Evolutionary conservation across 2,797 vertebrate genomes (phyloP).

Genomic region (Paratrypauchen microcephalus): DNA sequence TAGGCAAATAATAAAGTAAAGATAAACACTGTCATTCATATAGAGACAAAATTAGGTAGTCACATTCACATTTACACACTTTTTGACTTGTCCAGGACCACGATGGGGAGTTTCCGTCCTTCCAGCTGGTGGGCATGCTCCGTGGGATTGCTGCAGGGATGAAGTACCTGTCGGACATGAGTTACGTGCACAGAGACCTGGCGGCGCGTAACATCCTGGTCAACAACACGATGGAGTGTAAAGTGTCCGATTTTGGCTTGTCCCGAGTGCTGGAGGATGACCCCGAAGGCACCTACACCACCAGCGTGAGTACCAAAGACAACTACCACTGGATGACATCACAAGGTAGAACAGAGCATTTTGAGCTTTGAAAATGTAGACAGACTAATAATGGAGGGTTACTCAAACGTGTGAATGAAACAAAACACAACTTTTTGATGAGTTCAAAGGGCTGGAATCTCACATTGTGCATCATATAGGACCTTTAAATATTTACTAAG

Average conservation of each 20-base stretch:
- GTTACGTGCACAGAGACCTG: conserved; percentile 94
- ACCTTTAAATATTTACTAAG: neutral
- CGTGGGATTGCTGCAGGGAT: conserved; percentile 91
- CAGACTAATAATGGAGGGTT: too few species aligned
- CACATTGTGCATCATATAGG: too few species aligned
- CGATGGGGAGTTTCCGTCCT: conserved; percentile 87
- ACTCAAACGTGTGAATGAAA: too few species aligned
- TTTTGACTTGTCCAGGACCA: conserved; percentile 74
- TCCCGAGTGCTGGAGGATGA: conserved; percentile 94
- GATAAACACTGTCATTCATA: too few species aligned
- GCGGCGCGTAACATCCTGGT: conserved; percentile 96
- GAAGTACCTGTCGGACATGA: conserved; percentile 98
- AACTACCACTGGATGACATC: too few species aligned
- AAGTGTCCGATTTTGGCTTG: conserved; percentile 95
- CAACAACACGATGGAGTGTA: conserved; percentile 92
- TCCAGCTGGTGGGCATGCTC: conserved; percentile 94
- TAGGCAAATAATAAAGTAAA: too few species aligned
- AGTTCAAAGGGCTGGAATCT: too few species aligned
- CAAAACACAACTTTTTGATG: too few species aligned
- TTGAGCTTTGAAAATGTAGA: too few species aligned
- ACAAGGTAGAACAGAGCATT: too few species aligned
- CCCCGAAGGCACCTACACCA: conserved; percentile 95
- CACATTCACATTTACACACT: neutral
- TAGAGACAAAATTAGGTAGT: neutral
- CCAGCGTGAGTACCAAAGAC: conserved; percentile 82